phyloP scores from a whole-genome alignment of 2,113 vertebrate genomes.

The Sorex fumeus region DNA sequence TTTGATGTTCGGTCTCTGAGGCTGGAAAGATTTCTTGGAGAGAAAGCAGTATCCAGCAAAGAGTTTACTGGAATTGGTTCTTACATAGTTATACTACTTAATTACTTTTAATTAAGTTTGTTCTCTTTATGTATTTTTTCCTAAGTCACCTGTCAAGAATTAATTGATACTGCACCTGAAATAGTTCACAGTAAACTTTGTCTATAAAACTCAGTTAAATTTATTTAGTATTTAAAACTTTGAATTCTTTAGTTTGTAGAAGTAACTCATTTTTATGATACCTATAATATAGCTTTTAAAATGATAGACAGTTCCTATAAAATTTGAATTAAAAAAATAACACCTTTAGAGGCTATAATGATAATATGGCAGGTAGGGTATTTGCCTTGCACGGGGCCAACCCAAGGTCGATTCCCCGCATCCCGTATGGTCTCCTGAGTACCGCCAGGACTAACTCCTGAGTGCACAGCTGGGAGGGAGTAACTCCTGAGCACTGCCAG shows the following conservation, averaged over 20 bases:
- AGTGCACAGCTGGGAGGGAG: too few relatives aligned
- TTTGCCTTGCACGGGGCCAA: too few relatives aligned
- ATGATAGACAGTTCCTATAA: conserved; percentile 22
- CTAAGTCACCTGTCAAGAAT: background rate
- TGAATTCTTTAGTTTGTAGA: background rate
- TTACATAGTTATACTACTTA: background rate
- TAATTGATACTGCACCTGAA: background rate
- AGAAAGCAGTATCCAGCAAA: conserved; percentile 47
- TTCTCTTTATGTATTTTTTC: background rate
- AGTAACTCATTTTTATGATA: conserved; percentile 37
- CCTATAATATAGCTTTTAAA: background rate
- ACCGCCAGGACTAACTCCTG: too few relatives aligned
- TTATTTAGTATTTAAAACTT: conserved; percentile 42
- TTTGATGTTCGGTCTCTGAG: background rate
- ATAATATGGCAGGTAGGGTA: too few relatives aligned
- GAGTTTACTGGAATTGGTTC: conserved; percentile 50
- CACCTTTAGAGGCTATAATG: background rate
- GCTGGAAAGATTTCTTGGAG: conserved; percentile 35
- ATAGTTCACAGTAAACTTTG: background rate
- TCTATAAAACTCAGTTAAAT: conserved; percentile 14
- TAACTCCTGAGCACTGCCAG: too few relatives aligned
- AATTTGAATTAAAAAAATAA: conserved; percentile 31
- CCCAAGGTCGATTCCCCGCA: too few relatives aligned
- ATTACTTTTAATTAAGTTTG: conserved; percentile 58
- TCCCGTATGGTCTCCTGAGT: too few relatives aligned